These are phyloP conservation scores for Prionailurus viverrinus DNA, from an alignment of 2,113 vertebrate genomes.

Conservation along the genomic window DNA sequence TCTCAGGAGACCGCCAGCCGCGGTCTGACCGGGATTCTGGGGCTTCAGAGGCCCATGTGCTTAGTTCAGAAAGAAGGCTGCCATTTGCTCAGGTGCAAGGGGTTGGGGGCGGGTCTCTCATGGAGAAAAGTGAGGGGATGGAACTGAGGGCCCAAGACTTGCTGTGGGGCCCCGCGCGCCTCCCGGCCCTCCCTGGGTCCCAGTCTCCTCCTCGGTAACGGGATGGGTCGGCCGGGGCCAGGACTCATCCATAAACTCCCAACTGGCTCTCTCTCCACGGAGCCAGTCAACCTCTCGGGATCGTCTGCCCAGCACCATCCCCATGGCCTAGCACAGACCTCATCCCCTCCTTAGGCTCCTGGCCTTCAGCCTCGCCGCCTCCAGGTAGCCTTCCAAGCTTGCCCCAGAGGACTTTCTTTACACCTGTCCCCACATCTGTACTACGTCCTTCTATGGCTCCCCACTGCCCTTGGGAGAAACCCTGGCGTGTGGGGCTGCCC, in stretches of 20 bases:
- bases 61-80: not conserved
- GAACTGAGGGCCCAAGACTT: not conserved
- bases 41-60: not conserved
- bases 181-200: not conserved
- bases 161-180: not conserved
- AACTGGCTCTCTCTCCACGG: not conserved
- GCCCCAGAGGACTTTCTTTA: not conserved
- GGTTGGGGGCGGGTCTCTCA: not conserved
- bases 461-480: not conserved
- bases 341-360: not conserved
- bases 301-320: not conserved
- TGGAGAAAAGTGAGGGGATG: fast-evolving
- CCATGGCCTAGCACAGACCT: too few relatives aligned
- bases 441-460: not conserved
- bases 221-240: fast-evolving
- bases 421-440: too few relatives aligned
- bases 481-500: not conserved
- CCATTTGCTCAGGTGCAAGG: not conserved
- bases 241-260: too few relatives aligned
- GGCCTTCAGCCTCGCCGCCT: not conserved
- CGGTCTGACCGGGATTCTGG: not conserved
- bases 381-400: not conserved
- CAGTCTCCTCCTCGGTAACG: not conserved
- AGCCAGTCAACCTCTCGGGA: not conserved
- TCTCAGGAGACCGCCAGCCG: not conserved